These are phyloP conservation scores for Palaemon carinicauda DNA, from an alignment of 1,140 invertebrate genomes.

Conservation along the genomic window DNA sequence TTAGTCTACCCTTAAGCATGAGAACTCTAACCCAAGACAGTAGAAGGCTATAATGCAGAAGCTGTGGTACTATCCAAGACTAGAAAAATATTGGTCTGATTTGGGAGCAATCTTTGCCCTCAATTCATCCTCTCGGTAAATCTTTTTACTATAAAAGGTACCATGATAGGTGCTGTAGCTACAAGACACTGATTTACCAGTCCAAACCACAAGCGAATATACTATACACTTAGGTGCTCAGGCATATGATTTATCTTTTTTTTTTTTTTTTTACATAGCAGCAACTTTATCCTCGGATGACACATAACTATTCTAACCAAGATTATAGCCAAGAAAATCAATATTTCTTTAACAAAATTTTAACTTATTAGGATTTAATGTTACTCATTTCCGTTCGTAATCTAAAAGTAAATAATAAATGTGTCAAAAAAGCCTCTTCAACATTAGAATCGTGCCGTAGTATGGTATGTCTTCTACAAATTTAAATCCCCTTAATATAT, in stretches of 20 bases:
- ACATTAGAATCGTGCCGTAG: neutral
- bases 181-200: conserved; percentile 35
- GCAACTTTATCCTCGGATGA: neutral
- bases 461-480: neutral
- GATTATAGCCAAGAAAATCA: neutral
- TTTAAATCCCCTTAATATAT: neutral
- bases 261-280: neutral
- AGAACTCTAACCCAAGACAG: too few species aligned
- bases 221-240: neutral
- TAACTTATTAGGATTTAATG: neutral
- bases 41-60: too few species aligned
- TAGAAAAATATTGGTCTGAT: too few species aligned
- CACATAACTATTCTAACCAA: neutral
- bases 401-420: conserved; percentile 7
- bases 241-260: conserved; percentile 27
- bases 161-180: too few species aligned
- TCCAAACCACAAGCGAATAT: neutral
- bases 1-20: too few species aligned
- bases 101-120: too few species aligned
- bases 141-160: conserved; percentile 5
- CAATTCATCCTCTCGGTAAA: too few species aligned
- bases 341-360: neutral
- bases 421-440: neutral
- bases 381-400: neutral
- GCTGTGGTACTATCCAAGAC: too few species aligned